These are phyloP conservation scores for Cinclus mexicanus DNA, from an alignment of 2,113 vertebrate species.

Conservation along the genomic window DNA sequence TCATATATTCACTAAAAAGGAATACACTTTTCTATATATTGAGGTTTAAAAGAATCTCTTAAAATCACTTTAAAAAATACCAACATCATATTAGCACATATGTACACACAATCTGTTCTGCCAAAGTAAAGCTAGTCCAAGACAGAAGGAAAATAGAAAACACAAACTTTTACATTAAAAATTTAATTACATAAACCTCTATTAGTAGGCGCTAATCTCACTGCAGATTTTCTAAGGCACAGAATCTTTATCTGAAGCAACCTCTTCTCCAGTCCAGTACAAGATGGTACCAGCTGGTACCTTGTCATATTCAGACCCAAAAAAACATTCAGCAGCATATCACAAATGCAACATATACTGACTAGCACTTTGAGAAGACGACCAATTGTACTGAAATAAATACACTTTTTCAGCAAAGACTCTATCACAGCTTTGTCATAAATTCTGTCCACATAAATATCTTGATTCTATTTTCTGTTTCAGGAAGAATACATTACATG, in stretches of 20 bases:
- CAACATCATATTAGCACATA: background rate
- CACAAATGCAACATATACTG: background rate
- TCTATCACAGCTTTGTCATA: background rate
- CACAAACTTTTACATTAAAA: background rate
- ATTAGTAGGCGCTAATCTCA: background rate
- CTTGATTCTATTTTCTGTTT: background rate
- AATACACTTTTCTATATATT: background rate
- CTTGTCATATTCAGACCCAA: background rate
- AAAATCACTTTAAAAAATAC: background rate
- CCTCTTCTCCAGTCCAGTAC: background rate
- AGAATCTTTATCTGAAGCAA: background rate
- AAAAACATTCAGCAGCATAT: background rate
- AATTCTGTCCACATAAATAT: background rate
- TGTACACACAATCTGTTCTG: background rate
- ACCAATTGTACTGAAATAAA: background rate
- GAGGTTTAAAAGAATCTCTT: background rate
- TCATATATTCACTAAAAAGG: background rate
- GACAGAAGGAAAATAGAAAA: background rate
- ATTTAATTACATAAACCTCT: background rate
- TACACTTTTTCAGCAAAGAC: background rate
- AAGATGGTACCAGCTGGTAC: background rate
- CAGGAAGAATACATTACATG: background rate
- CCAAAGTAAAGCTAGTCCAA: background rate
- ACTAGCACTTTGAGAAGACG: background rate
- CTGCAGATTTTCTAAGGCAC: background rate